Percentiles rank a stretch among this genome's conserved stretches.
phyloP scores from a whole-genome alignment of 2,888 invertebrate genomes.

The Lagria hirta region DNA sequence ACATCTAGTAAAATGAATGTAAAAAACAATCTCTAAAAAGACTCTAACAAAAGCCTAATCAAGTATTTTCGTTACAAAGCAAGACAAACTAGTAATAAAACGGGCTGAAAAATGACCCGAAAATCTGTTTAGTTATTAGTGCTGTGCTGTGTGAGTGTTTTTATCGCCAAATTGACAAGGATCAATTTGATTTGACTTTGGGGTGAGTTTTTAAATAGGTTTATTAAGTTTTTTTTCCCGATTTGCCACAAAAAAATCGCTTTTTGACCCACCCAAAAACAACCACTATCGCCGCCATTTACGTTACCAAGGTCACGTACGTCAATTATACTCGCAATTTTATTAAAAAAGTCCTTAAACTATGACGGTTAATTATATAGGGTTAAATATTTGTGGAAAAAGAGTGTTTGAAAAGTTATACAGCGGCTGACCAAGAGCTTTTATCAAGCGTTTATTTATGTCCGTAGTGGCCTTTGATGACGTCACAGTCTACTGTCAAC shows the following conservation, averaged over 20 bases:
- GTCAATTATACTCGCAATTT: constrained; percentile 36
- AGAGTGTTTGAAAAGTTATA: constrained; percentile 2
- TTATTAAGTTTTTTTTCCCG: constrained; percentile 15
- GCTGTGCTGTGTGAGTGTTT: constrained; percentile 34
- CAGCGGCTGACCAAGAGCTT: constrained; percentile 6
- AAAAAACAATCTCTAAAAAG: constrained; percentile 33
- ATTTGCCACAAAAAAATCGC: constrained; percentile 32
- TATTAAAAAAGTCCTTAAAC: too few relatives aligned
- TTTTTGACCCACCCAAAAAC: constrained; percentile 46
- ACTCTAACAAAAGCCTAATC: constrained; percentile 20
- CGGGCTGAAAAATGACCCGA: constrained; percentile 33
- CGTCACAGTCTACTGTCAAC: constrained; percentile 34
- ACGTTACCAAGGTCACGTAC: constrained; percentile 48
- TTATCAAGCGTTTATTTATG: constrained; percentile 28
- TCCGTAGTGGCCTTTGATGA: constrained; percentile 44
- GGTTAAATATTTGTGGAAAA: not conserved
- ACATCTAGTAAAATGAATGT: constrained; percentile 46
- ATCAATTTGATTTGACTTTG: constrained; percentile 27
- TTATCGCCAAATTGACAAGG: constrained; percentile 12
- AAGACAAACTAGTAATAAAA: constrained; percentile 30
- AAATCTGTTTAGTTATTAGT: constrained; percentile 30
- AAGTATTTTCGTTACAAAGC: constrained; percentile 33
- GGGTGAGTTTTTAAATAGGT: constrained; percentile 41
- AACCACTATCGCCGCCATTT: constrained; percentile 37
- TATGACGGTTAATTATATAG: constrained; percentile 7